Percentiles rank a stretch among this genome's conserved stretches.
These are phyloP conservation scores for Meandrina meandrites DNA, from an alignment of 92 coral and sea anemone species.

Conservation along the genomic window DNA sequence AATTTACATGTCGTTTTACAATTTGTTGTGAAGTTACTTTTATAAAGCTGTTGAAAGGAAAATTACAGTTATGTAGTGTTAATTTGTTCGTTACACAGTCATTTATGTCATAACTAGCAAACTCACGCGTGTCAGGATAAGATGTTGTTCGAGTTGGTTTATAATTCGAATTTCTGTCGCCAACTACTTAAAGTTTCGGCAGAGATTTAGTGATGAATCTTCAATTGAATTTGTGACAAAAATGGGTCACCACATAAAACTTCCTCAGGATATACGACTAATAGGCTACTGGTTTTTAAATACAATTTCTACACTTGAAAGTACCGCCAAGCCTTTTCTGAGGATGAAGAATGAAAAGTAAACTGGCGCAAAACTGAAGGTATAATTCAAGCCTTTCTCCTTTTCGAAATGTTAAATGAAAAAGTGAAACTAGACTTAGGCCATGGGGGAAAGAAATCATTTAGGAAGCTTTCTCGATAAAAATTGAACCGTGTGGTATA, in stretches of 20 bases:
- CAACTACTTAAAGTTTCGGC: background rate
- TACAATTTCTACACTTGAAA: too few species aligned
- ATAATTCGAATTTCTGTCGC: background rate
- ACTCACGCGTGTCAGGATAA: background rate
- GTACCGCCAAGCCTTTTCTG: too few species aligned
- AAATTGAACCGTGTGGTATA: too few species aligned
- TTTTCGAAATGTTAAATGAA: background rate
- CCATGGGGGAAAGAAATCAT: background rate
- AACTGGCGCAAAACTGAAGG: background rate
- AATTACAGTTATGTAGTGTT: background rate
- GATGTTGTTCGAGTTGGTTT: background rate
- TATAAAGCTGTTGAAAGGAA: background rate
- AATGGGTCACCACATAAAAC: too few species aligned
- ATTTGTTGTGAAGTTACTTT: background rate
- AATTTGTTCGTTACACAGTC: background rate
- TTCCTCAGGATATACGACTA: too few species aligned
- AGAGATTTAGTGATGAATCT: background rate
- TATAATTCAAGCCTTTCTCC: background rate
- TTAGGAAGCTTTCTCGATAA: background rate
- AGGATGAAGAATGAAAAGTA: background rate
- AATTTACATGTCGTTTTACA: background rate
- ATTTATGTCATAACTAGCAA: background rate
- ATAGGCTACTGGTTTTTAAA: too few species aligned
- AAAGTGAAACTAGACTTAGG: background rate
- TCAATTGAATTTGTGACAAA: too few species aligned